Evolutionary conservation across 2,113 vertebrate genomes (phyloP), one percentile per base, ranked within the genome.

Genomic region (Sylvilagus bachmani): DNA sequence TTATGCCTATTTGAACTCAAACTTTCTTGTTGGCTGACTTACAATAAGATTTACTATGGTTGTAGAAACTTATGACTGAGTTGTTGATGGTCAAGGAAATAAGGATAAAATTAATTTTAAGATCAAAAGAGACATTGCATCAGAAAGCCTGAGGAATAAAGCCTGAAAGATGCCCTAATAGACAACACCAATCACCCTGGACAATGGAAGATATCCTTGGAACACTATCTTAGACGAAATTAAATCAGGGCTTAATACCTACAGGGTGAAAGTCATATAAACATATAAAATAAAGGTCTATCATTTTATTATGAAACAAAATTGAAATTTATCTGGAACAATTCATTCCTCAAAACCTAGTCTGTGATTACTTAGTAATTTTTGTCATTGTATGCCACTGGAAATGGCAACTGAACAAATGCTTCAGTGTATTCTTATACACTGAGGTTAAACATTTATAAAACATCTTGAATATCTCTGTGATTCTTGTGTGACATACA

Each of bases 291-390:
- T 53, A n/a, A 27, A 44, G 6, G 11, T 11, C 51, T 96, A 19
- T 55, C 21, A 82, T 80, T 78, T 91, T 91, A 84, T 10, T n/a
- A 78, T 4, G 24, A 51, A 89, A 89, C 21, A 55, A 91, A 95
- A 31, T 0, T 74, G 12, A 80, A 14, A 33, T 93, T 73, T 70
- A 64, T 81, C 31, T 87, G 44, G 61, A 89, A 44, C 49, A 69
- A 58, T 21, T 3, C 70, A 27, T 80, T 92, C 51, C 91, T 94
- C 53, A 86, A 90, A 92, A 84, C 51, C 13, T 13, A 74, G n/a
- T 69, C 24, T 89, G 29, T 91, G 69, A 19, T 10, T 86, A 74
- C 25, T 61, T 66, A 66, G 14, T 77, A 61, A 73, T 58, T 21
- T 88, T 17, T 88, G n/a, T 14, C 82, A 80, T 53, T 93, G 31